Evolutionary conservation across 2,888 invertebrate species (phyloP), one percentile per base, ranked within the genome.

Genomic region (Trypoxylon attenuatum): DNA sequence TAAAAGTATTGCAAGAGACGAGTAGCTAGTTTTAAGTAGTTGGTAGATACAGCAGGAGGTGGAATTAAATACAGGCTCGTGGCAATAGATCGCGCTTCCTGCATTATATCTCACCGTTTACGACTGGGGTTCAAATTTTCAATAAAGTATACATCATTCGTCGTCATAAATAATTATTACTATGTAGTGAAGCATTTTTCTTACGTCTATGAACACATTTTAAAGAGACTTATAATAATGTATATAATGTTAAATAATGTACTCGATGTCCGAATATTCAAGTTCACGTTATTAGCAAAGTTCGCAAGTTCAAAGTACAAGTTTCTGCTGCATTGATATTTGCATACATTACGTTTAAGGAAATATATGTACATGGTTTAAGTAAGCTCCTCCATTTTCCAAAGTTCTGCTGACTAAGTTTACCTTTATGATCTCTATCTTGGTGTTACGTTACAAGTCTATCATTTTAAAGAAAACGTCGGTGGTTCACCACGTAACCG

Each of bases 401-500:
- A 38, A 57, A 46, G 45, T 63, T 38, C 52, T 43, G 23, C 25
- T 29, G 51, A 55, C 19, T 23, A 51, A 64, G 38, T 59, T 47
- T 55, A 54, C 29, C 6, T 6, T 46, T 33, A 33, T 13, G 33
- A 33, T 33, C 33, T 10, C 2, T 13, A 33, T 25, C 23, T 27
- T n/a, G 50, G 50, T 38, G 42, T 69, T 62, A 13, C 18, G 45
- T 70, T 63, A 55, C 56, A 33, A 51, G 49, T 58, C 39, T 25
- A 50, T n/a, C 29, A 38, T 42, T 52, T 58, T 64, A 13, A 10
- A 25, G 49, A 54, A 67, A 69, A 60, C 49, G 33, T 42, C 22
- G n/a, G 62, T 18, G 66, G 69, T 66, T 56, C 50, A 69, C 69
- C 70, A 46, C 69, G 39, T 43, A 62, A 54, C 53, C 39, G 42